These are phyloP conservation scores for Labeo catla DNA, from an alignment of 2,113 vertebrate species.

Conservation along the genomic window DNA sequence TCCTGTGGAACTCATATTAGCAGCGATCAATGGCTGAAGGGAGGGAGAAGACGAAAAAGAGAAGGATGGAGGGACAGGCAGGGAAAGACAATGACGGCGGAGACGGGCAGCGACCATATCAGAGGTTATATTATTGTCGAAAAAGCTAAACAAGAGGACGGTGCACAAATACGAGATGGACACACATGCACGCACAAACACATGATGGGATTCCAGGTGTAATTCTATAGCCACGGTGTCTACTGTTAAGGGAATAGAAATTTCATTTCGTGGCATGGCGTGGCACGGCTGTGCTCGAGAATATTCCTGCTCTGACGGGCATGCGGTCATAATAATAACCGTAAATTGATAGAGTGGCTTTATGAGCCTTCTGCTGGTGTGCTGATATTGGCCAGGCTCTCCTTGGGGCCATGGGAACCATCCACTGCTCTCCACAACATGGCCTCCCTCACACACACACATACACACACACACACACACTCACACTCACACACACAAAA, in stretches of 20 bases:
- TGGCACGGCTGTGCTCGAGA: constrained; percentile 42
- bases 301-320: constrained; percentile 50
- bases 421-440: constrained; percentile 48
- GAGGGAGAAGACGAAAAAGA: constrained; percentile 1
- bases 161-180: neutral
- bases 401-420: constrained; percentile 49
- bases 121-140: constrained; percentile 37
- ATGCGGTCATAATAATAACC: constrained; percentile 58
- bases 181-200: constrained; percentile 20
- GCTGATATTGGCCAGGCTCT: constrained; percentile 56
- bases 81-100: constrained; percentile 7
- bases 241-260: constrained; percentile 51
- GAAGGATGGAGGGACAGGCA: neutral
- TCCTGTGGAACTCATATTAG: constrained; percentile 29
- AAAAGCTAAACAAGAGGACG: constrained; percentile 22
- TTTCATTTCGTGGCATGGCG: constrained; percentile 41
- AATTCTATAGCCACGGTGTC: constrained; percentile 51
- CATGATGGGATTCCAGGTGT: constrained; percentile 50
- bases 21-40: constrained; percentile 11
- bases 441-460: constrained; percentile 54
- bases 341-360: constrained; percentile 59
- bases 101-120: neutral
- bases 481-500: constrained; percentile 59
- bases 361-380: constrained; percentile 54
- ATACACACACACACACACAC: constrained; percentile 46